Evolutionary conservation across 2,797 vertebrate species (phyloP), one percentile per base, ranked within the genome.

Genomic region (Chaetodon trifasciatus): DNA sequence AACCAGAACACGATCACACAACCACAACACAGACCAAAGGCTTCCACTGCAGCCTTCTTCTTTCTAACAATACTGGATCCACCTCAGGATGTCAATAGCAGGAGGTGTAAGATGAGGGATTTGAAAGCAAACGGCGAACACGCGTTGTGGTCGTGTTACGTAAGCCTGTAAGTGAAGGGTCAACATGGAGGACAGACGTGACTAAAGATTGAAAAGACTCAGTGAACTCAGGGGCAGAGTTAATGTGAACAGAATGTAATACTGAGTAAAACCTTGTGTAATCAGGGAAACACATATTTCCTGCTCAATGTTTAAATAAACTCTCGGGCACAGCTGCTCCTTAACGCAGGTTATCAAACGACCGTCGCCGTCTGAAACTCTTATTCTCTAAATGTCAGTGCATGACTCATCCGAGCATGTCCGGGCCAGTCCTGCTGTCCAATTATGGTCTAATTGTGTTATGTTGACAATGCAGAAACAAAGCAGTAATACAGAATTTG

Each of bases 381-480:
- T 49, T 21, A 3, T 23, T 44, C 44, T 78, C 37, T 10, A 6
- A 44, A 53, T 71, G 65, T 32, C 21, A 63, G 11, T 7, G 50
- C 6, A 3, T 79, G 73, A 79, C 49, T 73, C 67, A 75, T 8
- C 21, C 8, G 0, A 13, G n/a, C 7, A 3, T 17, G 3, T 23
- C 2, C 0, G 6, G 10, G 44, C 63, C 35, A 24, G 24, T 58
- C 24, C 46, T 0, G 16, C 28, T 15, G 23, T 11, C 40, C 2
- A 63, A 50, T 62, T 9, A 42, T n/a, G 3, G 47, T 9, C 19
- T 23, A 9, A 53, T n/a, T 56, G 46, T 24, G 32, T 10, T 5
- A 47, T 24, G 63, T 19, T 32, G n/a, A 60, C 42, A 78, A 58
- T 32, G 28, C 35, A 74, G 42, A 9, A 35, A 60, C 42, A 78